Evolutionary conservation across 2,888 invertebrate species (phyloP), one percentile per base, ranked within the genome.

Genomic region (Arrhopalites spinosus): DNA sequence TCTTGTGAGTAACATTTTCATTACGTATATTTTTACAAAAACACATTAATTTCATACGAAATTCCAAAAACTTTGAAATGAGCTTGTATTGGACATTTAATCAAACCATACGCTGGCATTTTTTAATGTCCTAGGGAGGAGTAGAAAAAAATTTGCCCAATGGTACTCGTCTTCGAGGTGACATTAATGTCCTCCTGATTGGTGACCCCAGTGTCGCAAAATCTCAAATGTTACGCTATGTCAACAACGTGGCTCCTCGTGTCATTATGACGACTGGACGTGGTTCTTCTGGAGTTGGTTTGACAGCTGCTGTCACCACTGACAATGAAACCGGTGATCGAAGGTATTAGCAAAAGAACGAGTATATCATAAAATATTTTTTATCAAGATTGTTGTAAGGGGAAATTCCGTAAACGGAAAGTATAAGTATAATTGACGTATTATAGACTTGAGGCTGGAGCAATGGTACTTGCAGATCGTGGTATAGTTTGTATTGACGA

Each of bases 171-270:
- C 88, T 98, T 0, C 90, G 97, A 88, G 97, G 92, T 76, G 92
- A 93, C 85, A 94, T 97, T 80, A 98, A 98, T 86, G 88, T 97
- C 53, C 88, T 98, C 53, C 88, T 99, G 1, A 98, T 99, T 84
- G 99, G 99, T 64, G 99, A 99, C 88, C 99, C 99, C 0, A 98
- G 97, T 72, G 98, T 99, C 53, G 99, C 99, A 0, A 99, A 99
- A 87, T 99, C 98, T 0, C 99, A 99, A 86, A 87, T 96, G 72
- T 86, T 96, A 5, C 90, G 98, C 15, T 99, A 98, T 85, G 98
- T 99, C 0, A 87, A 98, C 77, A 90, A 92, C 85, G 96, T 96
- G 0, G 98, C 99, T 0, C 98, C 98, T 0, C 88, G 98, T 27
- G 98, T 98, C 17, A 93, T 99, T 84, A 90, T 98, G 25, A 98